These are phyloP conservation scores for Lycia hirtaria DNA, from an alignment of 2,888 invertebrate genomes.

Conservation along the genomic window DNA sequence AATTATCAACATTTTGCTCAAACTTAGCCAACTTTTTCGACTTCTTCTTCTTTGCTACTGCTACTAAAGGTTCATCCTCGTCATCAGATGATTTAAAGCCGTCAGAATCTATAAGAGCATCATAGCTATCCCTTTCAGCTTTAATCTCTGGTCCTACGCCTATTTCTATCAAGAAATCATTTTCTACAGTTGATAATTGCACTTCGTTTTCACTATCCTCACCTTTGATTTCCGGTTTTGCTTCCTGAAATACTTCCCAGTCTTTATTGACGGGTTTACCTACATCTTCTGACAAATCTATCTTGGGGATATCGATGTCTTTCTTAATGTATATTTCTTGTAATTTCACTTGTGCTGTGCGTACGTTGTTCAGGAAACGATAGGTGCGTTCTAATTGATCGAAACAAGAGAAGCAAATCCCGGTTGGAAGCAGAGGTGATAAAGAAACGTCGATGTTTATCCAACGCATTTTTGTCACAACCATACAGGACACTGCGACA, in stretches of 20 bases:
- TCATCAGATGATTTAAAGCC: slow-evolving; percentile 45
- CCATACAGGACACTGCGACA: slow-evolving; percentile 66
- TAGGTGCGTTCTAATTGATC: slow-evolving; percentile 76
- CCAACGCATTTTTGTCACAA: slow-evolving; percentile 72
- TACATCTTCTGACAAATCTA: slow-evolving; percentile 33
- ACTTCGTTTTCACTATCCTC: slow-evolving; percentile 50
- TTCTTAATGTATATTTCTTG: slow-evolving; percentile 53
- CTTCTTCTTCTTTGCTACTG: slow-evolving; percentile 57
- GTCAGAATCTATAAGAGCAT: slow-evolving; percentile 9
- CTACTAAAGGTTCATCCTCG: slow-evolving; percentile 65
- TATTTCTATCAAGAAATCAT: slow-evolving; percentile 49
- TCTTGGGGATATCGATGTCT: slow-evolving; percentile 33
- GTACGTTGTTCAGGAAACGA: slow-evolving; percentile 69
- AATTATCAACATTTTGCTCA: slow-evolving; percentile 39
- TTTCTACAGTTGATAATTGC: slow-evolving; percentile 51
- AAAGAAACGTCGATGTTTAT: slow-evolving; percentile 71
- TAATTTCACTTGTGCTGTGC: slow-evolving; percentile 70
- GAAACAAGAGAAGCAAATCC: slow-evolving; percentile 77
- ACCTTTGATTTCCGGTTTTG: slow-evolving; percentile 63
- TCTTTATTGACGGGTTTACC: slow-evolving; percentile 67
- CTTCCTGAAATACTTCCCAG: slow-evolving; percentile 67
- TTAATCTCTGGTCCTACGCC: slow-evolving; percentile 48
- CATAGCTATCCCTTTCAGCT: slow-evolving; percentile 47
- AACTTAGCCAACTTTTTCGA: slow-evolving; percentile 51
- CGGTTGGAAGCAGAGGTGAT: slow-evolving; percentile 61